Evolutionary conservation across 2,888 invertebrate species (phyloP).

Genomic region (Noctua comes): DNA sequence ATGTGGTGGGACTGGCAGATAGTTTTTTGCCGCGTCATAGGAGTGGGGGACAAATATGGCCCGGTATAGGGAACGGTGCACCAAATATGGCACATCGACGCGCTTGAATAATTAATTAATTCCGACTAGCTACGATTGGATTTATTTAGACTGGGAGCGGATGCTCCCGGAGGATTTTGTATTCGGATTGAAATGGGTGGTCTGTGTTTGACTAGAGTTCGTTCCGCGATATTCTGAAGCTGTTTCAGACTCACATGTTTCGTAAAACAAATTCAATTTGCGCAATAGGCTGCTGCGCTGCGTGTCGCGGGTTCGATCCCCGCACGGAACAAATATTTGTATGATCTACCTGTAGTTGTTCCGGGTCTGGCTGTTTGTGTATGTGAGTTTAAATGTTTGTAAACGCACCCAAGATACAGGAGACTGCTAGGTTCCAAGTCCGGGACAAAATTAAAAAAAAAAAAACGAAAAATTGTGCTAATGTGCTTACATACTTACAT

Average conservation of each 20-base stretch:
- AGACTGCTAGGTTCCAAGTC: no score
- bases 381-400: no score
- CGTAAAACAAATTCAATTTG: background rate
- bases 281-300: no score
- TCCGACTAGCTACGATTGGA: constrained; percentile 63
- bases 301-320: no score
- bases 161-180: constrained; percentile 39
- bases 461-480: no score
- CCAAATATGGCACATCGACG: constrained; percentile 73
- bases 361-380: no score
- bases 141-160: constrained; percentile 48
- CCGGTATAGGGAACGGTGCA: constrained; percentile 46
- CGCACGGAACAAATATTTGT: no score
- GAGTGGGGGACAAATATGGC: constrained; percentile 67
- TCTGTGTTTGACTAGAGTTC: constrained; percentile 38
- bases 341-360: no score
- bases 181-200: constrained; percentile 54
- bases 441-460: no score
- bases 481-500: background rate
- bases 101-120: constrained; percentile 75
- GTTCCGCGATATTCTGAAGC: background rate
- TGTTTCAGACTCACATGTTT: background rate
- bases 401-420: no score
- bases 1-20: constrained; percentile 50
- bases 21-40: constrained; percentile 62